Conservation (phyloP, 2,113 vertebrate genomes). For the Urocitellus parryii region DNA sequence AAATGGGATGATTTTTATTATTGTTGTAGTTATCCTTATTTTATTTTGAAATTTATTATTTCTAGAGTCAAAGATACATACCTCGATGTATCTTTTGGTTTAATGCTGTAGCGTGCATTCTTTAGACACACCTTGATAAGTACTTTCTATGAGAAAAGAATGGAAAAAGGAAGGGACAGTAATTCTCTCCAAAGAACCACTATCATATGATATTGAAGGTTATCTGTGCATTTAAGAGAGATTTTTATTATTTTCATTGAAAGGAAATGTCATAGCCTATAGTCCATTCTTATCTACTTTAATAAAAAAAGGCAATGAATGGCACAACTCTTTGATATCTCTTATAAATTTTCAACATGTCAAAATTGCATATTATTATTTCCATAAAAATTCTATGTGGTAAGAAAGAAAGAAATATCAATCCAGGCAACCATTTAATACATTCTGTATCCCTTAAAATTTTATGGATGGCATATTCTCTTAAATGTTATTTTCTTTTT, state of each 20-base stretch:
- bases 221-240: constrained; percentile 84
- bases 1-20: not conserved
- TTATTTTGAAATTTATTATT: constrained; percentile 19
- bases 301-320: constrained; percentile 88
- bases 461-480: not conserved
- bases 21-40: constrained; percentile 4
- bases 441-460: not conserved
- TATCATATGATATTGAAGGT: constrained; percentile 83
- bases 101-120: not conserved
- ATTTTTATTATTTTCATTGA: constrained; percentile 86
- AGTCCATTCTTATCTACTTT: constrained; percentile 86
- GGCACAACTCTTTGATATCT: constrained; percentile 78
- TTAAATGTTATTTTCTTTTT: constrained; percentile 42
- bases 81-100: not conserved
- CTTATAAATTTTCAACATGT: constrained; percentile 79
- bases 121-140: constrained; percentile 39
- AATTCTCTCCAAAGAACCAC: constrained; percentile 60
- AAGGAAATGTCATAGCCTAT: constrained; percentile 86
- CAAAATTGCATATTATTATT: constrained; percentile 73
- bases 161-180: not conserved
- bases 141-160: constrained; percentile 55
- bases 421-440: not conserved
- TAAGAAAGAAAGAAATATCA: constrained; percentile 46
- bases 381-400: constrained; percentile 59
- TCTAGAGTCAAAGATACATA: not conserved